These are phyloP conservation scores for Oryzias melastigma DNA, from an alignment of 2,113 vertebrate species.

Conservation along the genomic window DNA sequence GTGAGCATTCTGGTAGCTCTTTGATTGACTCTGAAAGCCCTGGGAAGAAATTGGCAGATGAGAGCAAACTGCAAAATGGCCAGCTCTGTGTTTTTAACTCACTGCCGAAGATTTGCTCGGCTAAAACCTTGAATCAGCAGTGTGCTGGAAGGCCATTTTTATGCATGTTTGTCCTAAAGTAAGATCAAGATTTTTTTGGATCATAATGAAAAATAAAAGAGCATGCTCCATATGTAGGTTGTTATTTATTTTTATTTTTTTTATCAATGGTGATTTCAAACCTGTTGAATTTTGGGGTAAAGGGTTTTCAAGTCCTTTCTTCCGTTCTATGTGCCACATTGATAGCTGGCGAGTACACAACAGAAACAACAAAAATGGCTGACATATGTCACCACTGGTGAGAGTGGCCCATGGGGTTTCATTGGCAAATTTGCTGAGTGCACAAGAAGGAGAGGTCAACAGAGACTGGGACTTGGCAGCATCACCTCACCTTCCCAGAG, in stretches of 20 bases:
- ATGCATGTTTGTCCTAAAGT: conserved; percentile 48
- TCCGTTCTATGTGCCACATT: conserved; percentile 1
- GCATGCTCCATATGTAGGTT: neutral
- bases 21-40: conserved; percentile 77
- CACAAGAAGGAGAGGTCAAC: conserved; percentile 69
- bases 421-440: conserved; percentile 67
- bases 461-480: conserved; percentile 69
- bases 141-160: conserved; percentile 57
- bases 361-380: conserved; percentile 49
- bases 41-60: conserved; percentile 74
- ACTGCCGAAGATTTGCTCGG: conserved; percentile 58
- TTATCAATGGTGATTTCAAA: neutral
- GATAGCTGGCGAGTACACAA: conserved; percentile 8
- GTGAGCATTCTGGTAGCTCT: conserved; percentile 77
- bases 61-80: conserved; percentile 74
- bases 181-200: conserved; percentile 47
- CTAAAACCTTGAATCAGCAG: conserved; percentile 73
- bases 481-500: conserved; percentile 71
- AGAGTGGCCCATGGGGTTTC: conserved; percentile 49
- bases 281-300: conserved; percentile 13
- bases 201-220: conserved; percentile 17
- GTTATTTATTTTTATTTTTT: conserved; percentile 10
- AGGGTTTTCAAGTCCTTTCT: neutral
- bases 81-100: conserved; percentile 69
- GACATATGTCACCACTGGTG: conserved; percentile 49